Evolutionary conservation across 1,140 invertebrate species (phyloP).

Genomic region (Cyclina sinensis): DNA sequence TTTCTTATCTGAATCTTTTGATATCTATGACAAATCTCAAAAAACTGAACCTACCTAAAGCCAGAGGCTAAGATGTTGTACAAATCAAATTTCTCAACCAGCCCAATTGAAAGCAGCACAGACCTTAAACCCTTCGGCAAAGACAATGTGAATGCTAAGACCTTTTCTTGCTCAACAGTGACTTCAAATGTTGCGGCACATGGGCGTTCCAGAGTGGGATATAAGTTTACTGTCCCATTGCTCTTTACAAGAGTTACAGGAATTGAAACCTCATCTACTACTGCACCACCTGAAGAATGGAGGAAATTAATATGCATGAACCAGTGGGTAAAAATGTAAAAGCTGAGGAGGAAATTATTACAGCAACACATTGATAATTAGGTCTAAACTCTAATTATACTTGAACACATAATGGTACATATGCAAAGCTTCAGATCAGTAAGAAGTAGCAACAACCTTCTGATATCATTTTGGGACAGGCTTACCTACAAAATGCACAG

Average conservation of each 20-base stretch:
- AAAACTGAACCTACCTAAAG: constrained; percentile 7
- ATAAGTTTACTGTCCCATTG: not conserved
- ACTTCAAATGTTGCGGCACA: constrained; percentile 12
- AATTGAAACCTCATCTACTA: not conserved
- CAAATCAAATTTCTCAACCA: not conserved
- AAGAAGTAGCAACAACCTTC: no score
- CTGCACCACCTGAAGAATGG: not conserved
- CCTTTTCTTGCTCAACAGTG: not conserved
- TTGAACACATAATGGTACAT: no score
- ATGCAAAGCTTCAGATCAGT: no score
- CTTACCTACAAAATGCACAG: no score
- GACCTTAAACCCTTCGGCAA: not conserved
- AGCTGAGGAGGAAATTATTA: no score
- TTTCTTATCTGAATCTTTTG: no score
- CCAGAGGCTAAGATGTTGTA: not conserved
- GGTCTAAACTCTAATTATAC: no score
- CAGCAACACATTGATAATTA: no score
- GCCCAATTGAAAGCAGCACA: not conserved
- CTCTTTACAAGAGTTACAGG: not conserved
- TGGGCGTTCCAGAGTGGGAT: not conserved
- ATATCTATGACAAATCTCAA: no score
- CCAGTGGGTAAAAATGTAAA: no score
- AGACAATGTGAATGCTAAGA: not conserved
- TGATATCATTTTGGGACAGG: no score
- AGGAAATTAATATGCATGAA: no score